Percentiles rank a stretch among this genome's conserved stretches.
phyloP scores from a whole-genome alignment of 2,797 vertebrate genomes.

The Hybognathus amarus region DNA sequence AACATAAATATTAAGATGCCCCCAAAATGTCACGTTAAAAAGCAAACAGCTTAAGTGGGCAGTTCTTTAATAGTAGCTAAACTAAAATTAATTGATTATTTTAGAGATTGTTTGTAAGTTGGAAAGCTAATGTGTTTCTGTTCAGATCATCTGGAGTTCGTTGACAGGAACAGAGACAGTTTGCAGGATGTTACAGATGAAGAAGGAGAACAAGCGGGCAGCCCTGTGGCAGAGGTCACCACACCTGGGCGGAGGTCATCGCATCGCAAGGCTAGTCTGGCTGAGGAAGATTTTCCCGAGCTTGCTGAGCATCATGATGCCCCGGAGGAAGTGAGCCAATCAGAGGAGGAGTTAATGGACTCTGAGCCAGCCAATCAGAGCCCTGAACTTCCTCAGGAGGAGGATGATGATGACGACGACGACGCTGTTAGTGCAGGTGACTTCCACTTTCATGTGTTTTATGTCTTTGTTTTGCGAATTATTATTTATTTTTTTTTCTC shows the following conservation, averaged over 20 bases:
- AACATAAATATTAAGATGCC: not conserved
- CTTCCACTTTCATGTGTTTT: not conserved
- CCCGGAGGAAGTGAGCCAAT: not conserved
- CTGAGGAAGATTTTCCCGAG: constrained; percentile 26
- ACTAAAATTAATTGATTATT: not conserved
- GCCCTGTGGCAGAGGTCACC: not conserved
- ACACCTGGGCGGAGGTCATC: not conserved
- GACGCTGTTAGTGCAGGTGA: constrained; percentile 62
- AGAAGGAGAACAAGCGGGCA: constrained; percentile 12
- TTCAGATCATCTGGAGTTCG: constrained; percentile 32
- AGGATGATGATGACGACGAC: constrained; percentile 53
- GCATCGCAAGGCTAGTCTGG: not conserved
- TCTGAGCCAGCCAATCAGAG: constrained; percentile 18
- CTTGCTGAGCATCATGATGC: constrained; percentile 16
- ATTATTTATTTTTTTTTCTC: too few relatives aligned
- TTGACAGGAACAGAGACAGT: not conserved
- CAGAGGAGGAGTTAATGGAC: constrained; percentile 48
- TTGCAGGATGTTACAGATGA: not conserved
- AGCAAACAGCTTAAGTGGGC: not conserved
- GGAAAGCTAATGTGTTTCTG: not conserved
- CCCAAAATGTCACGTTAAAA: not conserved
- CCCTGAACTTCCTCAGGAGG: constrained; percentile 52
- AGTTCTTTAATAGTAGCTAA: not conserved
- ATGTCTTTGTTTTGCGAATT: not conserved
- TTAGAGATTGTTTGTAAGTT: not conserved